phyloP scores from a whole-genome alignment of 2,888 invertebrate species.

The Odontocerum albicorne region DNA sequence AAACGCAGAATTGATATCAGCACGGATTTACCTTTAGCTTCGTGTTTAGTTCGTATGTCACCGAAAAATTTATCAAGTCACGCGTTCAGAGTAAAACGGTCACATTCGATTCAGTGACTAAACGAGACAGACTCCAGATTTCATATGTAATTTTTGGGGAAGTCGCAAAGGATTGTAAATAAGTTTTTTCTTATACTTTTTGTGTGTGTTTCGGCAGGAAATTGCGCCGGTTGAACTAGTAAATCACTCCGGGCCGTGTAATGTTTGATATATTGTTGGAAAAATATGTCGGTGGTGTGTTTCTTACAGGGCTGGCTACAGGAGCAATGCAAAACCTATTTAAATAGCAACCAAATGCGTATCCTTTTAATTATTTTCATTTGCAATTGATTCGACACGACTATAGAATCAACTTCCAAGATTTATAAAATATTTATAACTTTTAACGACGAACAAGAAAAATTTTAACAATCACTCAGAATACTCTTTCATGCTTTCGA shows the following conservation, averaged over 20 bases:
- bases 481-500: too few relatives aligned
- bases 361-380: neutral
- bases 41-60: constrained; percentile 1
- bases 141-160: too few relatives aligned
- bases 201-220: constrained; percentile 11
- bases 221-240: constrained; percentile 35
- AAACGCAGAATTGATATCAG: constrained; percentile 18
- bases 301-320: constrained; percentile 24
- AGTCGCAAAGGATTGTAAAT: too few relatives aligned
- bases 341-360: too few relatives aligned
- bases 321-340: too few relatives aligned
- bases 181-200: constrained; percentile 3
- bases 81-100: neutral
- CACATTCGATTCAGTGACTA: constrained; percentile 5
- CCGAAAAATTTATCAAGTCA: constrained; percentile 2
- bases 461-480: too few relatives aligned
- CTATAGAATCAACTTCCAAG: neutral
- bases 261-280: constrained; percentile 36
- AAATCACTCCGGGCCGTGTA: constrained; percentile 35
- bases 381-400: too few relatives aligned
- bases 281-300: constrained; percentile 33
- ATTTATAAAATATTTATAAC: neutral
- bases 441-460: neutral
- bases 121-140: too few relatives aligned
- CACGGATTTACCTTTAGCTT: constrained; percentile 33